Base-by-base conservation (phyloP, 92 coral and sea anemone species). In the Phenganax marumi region DNA sequence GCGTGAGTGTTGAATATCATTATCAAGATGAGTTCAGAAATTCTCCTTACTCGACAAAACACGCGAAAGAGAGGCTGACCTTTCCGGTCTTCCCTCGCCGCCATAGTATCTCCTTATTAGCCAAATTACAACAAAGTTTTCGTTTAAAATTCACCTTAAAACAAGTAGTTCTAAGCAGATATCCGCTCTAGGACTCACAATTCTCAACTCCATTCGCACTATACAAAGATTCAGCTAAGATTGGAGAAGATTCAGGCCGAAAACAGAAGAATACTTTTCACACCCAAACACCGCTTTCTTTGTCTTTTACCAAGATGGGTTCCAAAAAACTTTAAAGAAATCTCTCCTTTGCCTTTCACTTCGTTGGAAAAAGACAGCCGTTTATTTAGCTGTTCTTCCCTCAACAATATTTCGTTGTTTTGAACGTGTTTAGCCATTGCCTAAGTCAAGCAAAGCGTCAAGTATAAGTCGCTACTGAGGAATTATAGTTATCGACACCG, bases 121-220 rank as follows among this genome's bases (percentile, higher is more conserved):
- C 50, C 57, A 78, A 62, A 57, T 46, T 76, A 60, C 8, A 23
- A 63, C 58, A 61, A 78, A 61, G 49, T 47, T 14, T 61, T 49
- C 21, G 46, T 39, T 66, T 21, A 46, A 78, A 78, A 78, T 43
- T 61, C 73, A 39, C 7, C 52, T 24, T 62, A 25, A 60, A 43
- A 43, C 48, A 10, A 11, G 21, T 18, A 39, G 18, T 58, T 25
- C 52, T 50, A 11, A 24, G 49, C 73, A 12, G 63, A 61, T 12
- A 24, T 72, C 83, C 46, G 21, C 83, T 63, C 54, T 78, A 61
- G 25, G 63, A 78, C 83, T 78, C 83, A 78, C 83, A 78, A 60
- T 48, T 49, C 43, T 63, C 47, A 48, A 46, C 53, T 78, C 83
- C 83, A 61, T 50, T 16, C 63, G 55, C 60, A 60, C 43, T 58